Conservation (phyloP, 2,797 vertebrate genomes). For the Acrocephalus scirpaceus region DNA sequence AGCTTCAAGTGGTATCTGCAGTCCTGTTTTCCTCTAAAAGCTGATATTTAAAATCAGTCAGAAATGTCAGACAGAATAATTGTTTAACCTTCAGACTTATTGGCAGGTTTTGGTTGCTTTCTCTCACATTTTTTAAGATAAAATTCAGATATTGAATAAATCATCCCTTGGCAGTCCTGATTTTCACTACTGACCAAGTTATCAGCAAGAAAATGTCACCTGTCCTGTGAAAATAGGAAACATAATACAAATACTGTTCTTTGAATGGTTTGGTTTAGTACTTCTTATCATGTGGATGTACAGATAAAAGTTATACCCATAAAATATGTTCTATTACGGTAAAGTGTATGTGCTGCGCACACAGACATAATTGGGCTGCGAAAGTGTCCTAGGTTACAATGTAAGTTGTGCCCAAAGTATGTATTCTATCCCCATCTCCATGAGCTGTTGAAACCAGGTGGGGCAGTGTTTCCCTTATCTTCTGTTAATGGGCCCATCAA, state of each 20-base stretch:
- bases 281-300: neutral
- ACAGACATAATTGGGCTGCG: neutral
- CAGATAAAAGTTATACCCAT: neutral
- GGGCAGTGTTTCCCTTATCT: no score
- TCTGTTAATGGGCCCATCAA: no score
- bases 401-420: no score
- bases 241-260: neutral
- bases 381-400: no score
- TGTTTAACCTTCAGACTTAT: conserved; percentile 9
- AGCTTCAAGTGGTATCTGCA: neutral
- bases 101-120: neutral
- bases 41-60: conserved; percentile 5
- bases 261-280: neutral
- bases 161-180: neutral
- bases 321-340: neutral
- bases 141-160: neutral
- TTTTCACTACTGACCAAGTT: neutral
- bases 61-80: conserved; percentile 17
- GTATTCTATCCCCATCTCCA: no score
- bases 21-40: conserved; percentile 18
- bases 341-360: neutral
- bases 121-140: neutral
- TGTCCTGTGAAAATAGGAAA: neutral
- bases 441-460: no score
- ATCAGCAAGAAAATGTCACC: neutral